Evolutionary conservation across 2,888 invertebrate genomes (phyloP).

Genomic region (Dolomedes plantarius): DNA sequence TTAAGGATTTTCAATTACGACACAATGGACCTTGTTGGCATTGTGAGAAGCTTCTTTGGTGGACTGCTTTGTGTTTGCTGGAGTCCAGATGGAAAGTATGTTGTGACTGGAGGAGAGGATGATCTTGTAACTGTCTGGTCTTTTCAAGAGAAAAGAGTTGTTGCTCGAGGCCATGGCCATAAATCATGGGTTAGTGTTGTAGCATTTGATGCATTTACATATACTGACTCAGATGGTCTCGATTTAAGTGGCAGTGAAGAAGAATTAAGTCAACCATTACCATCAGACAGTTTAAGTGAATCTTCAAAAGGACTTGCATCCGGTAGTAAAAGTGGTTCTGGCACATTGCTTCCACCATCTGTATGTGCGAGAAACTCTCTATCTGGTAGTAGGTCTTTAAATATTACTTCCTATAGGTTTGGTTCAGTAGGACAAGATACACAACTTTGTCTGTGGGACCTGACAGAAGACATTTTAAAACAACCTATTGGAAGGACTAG

Average conservation of each 20-base stretch:
- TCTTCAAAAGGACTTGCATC: slow-evolving; percentile 68
- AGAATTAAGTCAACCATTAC: slow-evolving; percentile 73
- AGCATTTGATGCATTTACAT: slow-evolving; percentile 89
- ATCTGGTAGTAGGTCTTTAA: slow-evolving; percentile 69
- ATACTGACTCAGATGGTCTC: slow-evolving; percentile 79
- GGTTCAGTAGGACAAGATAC: slow-evolving; percentile 99
- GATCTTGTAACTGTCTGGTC: slow-evolving; percentile 99
- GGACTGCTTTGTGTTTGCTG: slow-evolving; percentile 98
- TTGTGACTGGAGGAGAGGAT: slow-evolving; percentile 98
- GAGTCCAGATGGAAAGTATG: slow-evolving; percentile 97
- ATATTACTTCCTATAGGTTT: slow-evolving; percentile 77
- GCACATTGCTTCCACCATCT: slow-evolving; percentile 58
- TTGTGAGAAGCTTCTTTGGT: slow-evolving; percentile 97
- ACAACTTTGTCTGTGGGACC: slow-evolving; percentile 97
- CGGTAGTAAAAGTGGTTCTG: slow-evolving; percentile 59
- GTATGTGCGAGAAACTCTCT: slow-evolving; percentile 71
- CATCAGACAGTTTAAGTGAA: slow-evolving; percentile 62
- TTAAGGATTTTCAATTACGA: slow-evolving; percentile 97
- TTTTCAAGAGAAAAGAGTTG: slow-evolving; percentile 91
- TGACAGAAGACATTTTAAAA: slow-evolving; percentile 94
- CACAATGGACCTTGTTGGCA: slow-evolving; percentile 95
- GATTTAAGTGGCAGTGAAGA: slow-evolving; percentile 79
- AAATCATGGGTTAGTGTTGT: slow-evolving; percentile 98
- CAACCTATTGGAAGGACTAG: slow-evolving; percentile 79
- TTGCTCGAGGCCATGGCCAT: slow-evolving; percentile 98